Conservation (phyloP, 1,140 invertebrate genomes). For the Pristionchus pacificus region DNA sequence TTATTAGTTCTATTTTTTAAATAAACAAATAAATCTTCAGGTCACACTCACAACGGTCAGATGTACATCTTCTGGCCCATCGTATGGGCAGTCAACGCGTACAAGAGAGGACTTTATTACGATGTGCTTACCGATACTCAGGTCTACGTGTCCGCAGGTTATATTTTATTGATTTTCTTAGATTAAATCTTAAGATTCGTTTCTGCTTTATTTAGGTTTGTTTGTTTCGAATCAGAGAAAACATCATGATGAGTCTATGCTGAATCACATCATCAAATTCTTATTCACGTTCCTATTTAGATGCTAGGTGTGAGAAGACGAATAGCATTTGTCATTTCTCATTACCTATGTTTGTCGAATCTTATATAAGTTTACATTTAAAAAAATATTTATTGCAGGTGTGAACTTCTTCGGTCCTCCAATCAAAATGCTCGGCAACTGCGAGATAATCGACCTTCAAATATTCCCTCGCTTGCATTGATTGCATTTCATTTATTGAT, state of each 20-base stretch:
- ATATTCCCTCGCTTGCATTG: no score
- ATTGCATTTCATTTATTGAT: no score
- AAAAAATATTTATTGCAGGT: conserved; percentile 3
- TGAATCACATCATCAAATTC: no score
- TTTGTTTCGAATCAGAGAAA: no score
- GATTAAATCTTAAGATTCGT: no score
- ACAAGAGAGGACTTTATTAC: conserved; percentile 29
- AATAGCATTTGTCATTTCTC: no score
- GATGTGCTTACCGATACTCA: conserved; percentile 17
- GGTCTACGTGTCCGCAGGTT: conserved; percentile 28
- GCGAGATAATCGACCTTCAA: conserved; percentile 37
- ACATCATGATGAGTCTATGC: no score
- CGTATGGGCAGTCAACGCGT: conserved; percentile 27
- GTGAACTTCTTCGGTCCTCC: conserved; percentile 34
- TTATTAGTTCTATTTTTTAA: not conserved
- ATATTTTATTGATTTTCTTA: no score
- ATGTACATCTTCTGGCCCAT: conserved; percentile 33
- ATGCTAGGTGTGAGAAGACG: no score
- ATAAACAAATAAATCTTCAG: conserved; percentile 12
- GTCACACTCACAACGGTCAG: conserved; percentile 32
- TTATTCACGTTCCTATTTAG: no score
- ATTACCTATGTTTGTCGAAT: no score
- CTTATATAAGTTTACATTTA: not conserved
- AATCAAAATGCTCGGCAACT: conserved; percentile 32
- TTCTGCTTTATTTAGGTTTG: no score